Percentiles rank a stretch among this genome's conserved stretches.
Conservation (phyloP, 2,113 vertebrate species). For the Epinephelus cyanopodus region DNA sequence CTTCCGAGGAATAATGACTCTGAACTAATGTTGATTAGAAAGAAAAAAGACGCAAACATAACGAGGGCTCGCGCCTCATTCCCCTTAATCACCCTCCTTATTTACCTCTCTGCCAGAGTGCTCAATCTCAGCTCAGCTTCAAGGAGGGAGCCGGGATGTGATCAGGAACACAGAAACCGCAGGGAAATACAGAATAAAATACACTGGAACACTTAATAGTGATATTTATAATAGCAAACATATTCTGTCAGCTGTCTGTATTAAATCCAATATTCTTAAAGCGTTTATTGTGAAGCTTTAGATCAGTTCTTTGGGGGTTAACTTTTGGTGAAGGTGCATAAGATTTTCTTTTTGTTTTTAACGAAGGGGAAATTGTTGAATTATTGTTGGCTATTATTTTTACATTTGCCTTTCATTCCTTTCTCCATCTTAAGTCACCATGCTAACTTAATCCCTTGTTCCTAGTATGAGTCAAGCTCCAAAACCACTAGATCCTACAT, state of each 20-base stretch:
- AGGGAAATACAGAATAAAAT: not conserved
- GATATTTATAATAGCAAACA: not conserved
- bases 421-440: not conserved
- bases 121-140: conserved; percentile 26
- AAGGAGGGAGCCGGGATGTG: not conserved
- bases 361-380: not conserved
- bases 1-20: conserved; percentile 78
- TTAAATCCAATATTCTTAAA: not conserved
- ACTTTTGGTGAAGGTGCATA: not conserved
- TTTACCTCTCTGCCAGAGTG: conserved; percentile 63
- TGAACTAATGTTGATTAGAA: conserved; percentile 82
- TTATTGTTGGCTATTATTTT: too few species aligned
- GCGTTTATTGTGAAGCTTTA: not conserved
- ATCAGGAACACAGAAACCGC: not conserved
- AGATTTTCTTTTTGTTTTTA: not conserved
- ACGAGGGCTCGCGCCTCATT: conserved; percentile 63
- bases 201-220: not conserved
- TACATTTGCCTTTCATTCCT: not conserved
- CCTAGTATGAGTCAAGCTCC: not conserved
- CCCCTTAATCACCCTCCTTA: conserved; percentile 71
- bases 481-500: not conserved
- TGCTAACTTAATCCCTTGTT: not conserved
- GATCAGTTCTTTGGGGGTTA: not conserved
- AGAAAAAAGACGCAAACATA: conserved; percentile 59
- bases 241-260: not conserved